These are phyloP conservation scores for Nomada fucata DNA, from an alignment of 2,888 invertebrate genomes.

Conservation along the genomic window DNA sequence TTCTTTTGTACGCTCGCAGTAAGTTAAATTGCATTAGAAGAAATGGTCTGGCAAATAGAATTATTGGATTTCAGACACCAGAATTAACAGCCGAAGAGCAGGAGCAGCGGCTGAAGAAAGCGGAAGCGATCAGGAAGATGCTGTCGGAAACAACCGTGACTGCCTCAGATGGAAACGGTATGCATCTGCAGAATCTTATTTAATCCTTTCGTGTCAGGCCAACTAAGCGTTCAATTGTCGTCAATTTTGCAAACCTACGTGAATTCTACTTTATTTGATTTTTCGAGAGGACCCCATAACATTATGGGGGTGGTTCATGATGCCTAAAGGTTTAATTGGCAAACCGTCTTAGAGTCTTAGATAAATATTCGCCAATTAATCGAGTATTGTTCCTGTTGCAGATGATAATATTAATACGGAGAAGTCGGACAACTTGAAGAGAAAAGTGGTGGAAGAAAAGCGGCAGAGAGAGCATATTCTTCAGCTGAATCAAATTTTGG, in stretches of 20 bases:
- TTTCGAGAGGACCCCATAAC: too few relatives aligned
- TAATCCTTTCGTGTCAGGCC: too few relatives aligned
- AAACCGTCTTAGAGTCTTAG: not conserved
- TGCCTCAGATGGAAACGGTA: constrained; percentile 79
- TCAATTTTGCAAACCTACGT: too few relatives aligned
- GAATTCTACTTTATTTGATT: too few relatives aligned
- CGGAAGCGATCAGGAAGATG: constrained; percentile 96
- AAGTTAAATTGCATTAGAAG: too few relatives aligned
- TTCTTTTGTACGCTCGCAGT: too few relatives aligned
- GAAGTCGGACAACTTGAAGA: constrained; percentile 86
- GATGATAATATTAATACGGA: constrained; percentile 76
- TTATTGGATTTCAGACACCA: constrained; percentile 86
- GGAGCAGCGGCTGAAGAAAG: constrained; percentile 92
- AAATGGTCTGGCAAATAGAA: not conserved
- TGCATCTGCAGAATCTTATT: not conserved
- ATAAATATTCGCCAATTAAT: too few relatives aligned
- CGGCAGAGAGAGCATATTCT: constrained; percentile 94
- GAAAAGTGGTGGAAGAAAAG: constrained; percentile 93
- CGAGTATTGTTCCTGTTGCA: constrained; percentile 49
- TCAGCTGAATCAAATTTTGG: constrained; percentile 95
- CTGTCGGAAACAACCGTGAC: constrained; percentile 89
- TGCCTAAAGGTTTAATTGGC: too few relatives aligned
- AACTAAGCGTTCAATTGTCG: too few relatives aligned
- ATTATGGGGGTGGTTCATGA: too few relatives aligned
- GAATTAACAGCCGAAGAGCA: constrained; percentile 94